phyloP scores from a whole-genome alignment of 2,113 vertebrate genomes.

The Corythaeola cristata region DNA sequence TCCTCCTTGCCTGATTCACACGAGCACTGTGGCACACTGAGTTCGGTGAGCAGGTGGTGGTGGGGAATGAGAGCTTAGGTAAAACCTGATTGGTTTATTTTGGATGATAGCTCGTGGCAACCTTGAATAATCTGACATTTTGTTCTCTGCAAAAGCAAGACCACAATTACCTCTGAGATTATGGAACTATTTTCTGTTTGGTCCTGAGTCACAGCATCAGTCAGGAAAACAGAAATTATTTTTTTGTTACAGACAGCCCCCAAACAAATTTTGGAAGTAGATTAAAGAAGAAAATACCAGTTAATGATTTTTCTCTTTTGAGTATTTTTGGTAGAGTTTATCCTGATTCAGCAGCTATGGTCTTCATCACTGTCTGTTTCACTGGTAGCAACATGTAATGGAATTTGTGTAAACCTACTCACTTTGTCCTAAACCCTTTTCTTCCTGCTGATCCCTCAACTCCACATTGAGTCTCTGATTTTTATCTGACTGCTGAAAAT shows the following conservation, averaged over 20 bases:
- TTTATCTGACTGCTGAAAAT: neutral
- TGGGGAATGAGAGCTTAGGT: neutral
- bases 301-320: neutral
- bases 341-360: neutral
- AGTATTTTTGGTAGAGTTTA: neutral
- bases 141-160: neutral
- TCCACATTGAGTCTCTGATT: neutral
- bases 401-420: neutral
- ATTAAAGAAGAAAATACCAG: neutral
- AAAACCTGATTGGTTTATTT: neutral
- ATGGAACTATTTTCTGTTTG: neutral
- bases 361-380: neutral
- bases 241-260: neutral
- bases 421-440: neutral
- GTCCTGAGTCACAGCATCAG: neutral
- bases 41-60: accelerated
- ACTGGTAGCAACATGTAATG: neutral
- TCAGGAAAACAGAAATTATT: neutral
- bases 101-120: neutral
- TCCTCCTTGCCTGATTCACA: neutral
- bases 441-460: neutral
- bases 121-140: neutral
- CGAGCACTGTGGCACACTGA: accelerated
- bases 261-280: neutral
- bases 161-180: neutral